Conservation (phyloP, 2,113 vertebrate species). For the Ictalurus furcatus region DNA sequence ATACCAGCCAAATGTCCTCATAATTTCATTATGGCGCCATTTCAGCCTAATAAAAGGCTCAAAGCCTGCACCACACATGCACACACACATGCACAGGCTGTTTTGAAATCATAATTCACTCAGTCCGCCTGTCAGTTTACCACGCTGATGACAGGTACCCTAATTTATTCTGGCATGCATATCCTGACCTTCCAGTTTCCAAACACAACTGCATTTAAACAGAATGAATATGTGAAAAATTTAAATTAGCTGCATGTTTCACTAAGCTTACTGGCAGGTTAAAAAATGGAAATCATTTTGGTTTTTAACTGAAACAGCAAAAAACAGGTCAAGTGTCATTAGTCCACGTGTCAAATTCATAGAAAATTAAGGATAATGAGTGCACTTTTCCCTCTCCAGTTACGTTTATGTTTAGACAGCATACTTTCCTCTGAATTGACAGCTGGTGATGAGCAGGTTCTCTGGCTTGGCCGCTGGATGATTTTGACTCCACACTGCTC, state of each 20-base stretch:
- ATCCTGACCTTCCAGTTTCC: not conserved
- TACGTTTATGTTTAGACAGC: not conserved
- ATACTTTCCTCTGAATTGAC: slow-evolving; percentile 80
- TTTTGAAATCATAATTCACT: not conserved
- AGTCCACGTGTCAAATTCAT: not conserved
- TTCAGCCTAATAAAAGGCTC: no score
- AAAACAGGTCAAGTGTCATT: not conserved
- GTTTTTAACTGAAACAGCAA: not conserved
- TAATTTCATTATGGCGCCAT: no score
- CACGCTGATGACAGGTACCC: not conserved
- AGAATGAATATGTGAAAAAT: not conserved
- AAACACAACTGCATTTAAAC: not conserved
- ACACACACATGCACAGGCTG: not conserved
- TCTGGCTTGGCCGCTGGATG: slow-evolving; percentile 65
- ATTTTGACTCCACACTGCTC: slow-evolving; percentile 72
- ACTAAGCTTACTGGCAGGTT: not conserved
- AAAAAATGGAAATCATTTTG: not conserved
- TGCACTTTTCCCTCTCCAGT: not conserved
- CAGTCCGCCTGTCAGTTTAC: not conserved
- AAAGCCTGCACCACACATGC: slow-evolving; percentile 14
- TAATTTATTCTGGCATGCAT: not conserved
- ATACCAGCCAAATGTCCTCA: no score
- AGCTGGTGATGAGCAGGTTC: slow-evolving; percentile 77
- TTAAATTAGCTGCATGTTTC: not conserved
- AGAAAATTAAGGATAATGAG: slow-evolving; percentile 26